phyloP scores from a whole-genome alignment of 2,888 invertebrate genomes.

The Meliscaeva auricollis region DNA sequence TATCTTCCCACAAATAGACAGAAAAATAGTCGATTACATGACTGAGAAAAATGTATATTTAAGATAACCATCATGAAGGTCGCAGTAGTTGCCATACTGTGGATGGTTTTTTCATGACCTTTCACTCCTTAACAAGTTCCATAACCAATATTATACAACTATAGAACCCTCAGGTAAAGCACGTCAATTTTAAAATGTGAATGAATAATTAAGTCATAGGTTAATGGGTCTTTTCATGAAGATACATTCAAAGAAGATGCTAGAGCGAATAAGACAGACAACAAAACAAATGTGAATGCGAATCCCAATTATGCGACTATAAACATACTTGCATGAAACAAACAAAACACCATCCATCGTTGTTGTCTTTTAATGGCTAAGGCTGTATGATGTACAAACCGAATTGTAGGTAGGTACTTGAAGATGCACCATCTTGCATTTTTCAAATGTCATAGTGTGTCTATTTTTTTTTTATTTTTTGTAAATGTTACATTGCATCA shows the following conservation, averaged over 20 bases:
- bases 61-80: constrained; percentile 62
- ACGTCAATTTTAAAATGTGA: constrained; percentile 47
- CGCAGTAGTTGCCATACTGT: constrained; percentile 6
- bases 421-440: constrained; percentile 51
- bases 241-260: neutral
- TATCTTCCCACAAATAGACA: constrained; percentile 28
- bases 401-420: constrained; percentile 20
- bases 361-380: neutral
- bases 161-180: constrained; percentile 8
- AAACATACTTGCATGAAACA: constrained; percentile 20
- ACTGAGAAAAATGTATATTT: constrained; percentile 31
- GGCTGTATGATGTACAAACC: constrained; percentile 5
- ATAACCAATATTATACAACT: neutral
- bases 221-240: constrained; percentile 20
- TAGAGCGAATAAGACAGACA: too few relatives aligned
- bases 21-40: constrained; percentile 51
- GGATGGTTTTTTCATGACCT: constrained; percentile 10
- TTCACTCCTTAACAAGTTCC: constrained; percentile 24
- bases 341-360: constrained; percentile 8
- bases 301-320: constrained; percentile 36
- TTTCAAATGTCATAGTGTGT: constrained; percentile 66
- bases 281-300: constrained; percentile 19
- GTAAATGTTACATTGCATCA: constrained; percentile 51
- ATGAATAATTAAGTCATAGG: constrained; percentile 49
- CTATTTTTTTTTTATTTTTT: constrained; percentile 1